Evolutionary conservation across 2,113 vertebrate species (phyloP).

Genomic region (Setophaga kirtlandii): DNA sequence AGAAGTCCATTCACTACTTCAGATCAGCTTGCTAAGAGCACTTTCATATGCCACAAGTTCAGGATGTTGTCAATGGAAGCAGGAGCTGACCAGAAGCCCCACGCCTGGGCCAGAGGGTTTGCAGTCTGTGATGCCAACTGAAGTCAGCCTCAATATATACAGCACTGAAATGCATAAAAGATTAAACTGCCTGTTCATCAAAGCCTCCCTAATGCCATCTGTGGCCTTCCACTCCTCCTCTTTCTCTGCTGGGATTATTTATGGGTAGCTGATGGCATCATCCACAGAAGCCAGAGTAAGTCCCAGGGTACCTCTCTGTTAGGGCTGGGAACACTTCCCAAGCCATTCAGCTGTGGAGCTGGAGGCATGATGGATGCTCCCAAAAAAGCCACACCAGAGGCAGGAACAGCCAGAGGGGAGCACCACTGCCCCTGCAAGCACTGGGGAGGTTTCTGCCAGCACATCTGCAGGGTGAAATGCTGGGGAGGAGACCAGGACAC

Average conservation of each 20-base stretch:
- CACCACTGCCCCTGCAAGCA: not conserved
- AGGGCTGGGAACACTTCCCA: slow-evolving; percentile 28
- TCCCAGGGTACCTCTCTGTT: slow-evolving; percentile 41
- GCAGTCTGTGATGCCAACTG: slow-evolving; percentile 30
- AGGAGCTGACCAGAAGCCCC: not conserved
- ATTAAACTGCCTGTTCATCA: slow-evolving; percentile 68
- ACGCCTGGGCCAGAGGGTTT: not conserved
- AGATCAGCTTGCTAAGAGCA: not conserved
- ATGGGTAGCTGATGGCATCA: slow-evolving; percentile 64
- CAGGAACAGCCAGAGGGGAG: not conserved
- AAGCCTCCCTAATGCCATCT: slow-evolving; percentile 59
- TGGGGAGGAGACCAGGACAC: not conserved
- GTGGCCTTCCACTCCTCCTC: slow-evolving; percentile 62
- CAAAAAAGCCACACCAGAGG: not conserved
- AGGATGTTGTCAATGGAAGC: not conserved
- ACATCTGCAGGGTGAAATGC: not conserved
- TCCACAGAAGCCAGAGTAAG: slow-evolving; percentile 36
- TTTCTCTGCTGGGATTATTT: slow-evolving; percentile 55
- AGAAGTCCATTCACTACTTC: not conserved
- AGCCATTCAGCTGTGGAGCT: slow-evolving; percentile 21
- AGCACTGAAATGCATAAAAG: slow-evolving; percentile 37
- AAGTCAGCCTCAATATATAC: slow-evolving; percentile 62
- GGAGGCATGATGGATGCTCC: not conserved
- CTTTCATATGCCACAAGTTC: not conserved
- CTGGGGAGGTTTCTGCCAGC: not conserved